Evolutionary conservation across 2,113 vertebrate species (phyloP).

Genomic region (Thamnaconus septentrionalis): DNA sequence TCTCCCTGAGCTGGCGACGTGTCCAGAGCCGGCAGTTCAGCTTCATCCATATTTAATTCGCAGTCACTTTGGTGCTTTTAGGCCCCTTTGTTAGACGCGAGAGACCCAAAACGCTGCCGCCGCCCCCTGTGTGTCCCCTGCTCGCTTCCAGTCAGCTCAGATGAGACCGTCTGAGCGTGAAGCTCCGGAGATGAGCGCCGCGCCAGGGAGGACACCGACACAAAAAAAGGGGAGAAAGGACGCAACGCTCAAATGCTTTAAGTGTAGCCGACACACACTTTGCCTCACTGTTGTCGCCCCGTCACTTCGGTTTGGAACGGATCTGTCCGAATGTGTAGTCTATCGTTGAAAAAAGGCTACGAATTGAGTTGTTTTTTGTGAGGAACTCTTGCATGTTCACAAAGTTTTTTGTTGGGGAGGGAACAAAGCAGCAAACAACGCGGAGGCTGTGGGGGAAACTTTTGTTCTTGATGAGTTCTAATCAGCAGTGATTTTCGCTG

Average conservation of each 20-base stretch:
- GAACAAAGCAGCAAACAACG: conserved; percentile 31
- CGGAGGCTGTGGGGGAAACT: background rate
- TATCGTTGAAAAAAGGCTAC: background rate
- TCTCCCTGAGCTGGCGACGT: conserved; percentile 19
- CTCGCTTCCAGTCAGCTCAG: conserved; percentile 32
- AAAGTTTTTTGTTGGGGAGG: background rate
- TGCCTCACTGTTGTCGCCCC: conserved; percentile 37
- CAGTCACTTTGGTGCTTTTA: conserved; percentile 34
- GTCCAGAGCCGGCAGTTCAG: conserved; percentile 33
- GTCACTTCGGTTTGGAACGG: conserved; percentile 18
- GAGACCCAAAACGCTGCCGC: conserved; percentile 14
- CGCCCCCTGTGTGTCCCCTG: background rate
- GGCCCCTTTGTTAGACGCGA: conserved; percentile 19
- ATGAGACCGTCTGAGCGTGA: conserved; percentile 44
- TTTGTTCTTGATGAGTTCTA: too few species aligned
- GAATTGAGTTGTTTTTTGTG: background rate
- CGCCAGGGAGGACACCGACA: conserved; percentile 20
- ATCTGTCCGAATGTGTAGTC: conserved; percentile 15
- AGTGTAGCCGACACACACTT: conserved; percentile 42
- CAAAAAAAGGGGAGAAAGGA: conserved; percentile 10
- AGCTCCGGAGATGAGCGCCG: conserved; percentile 38
- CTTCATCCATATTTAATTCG: conserved; percentile 49
- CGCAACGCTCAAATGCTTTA: conserved; percentile 30
- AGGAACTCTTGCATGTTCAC: conserved; percentile 1
- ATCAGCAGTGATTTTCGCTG: conserved; percentile 35